Conservation (phyloP, 2,113 vertebrate species). For the Amphilophus citrinellus region DNA sequence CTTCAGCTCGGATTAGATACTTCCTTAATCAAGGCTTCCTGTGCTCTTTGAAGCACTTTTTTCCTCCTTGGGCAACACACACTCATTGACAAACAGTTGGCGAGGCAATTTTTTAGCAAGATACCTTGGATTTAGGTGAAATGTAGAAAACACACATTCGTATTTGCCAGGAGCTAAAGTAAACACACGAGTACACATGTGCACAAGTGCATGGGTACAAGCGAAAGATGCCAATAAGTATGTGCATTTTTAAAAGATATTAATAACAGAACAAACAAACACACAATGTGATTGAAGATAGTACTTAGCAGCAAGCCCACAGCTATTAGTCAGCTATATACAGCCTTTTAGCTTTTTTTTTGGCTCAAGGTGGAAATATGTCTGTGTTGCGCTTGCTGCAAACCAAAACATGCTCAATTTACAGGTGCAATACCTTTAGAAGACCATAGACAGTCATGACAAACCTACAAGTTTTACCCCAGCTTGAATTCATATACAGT, state of each 20-base stretch:
- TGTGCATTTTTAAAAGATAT: too few species aligned
- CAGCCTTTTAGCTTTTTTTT: neutral
- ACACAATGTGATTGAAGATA: neutral
- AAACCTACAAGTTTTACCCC: neutral
- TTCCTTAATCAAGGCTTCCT: constrained; percentile 48
- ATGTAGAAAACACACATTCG: neutral
- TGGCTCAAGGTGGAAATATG: neutral
- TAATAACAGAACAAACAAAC: neutral
- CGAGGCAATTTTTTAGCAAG: neutral
- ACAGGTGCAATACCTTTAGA: neutral
- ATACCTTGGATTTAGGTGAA: constrained; percentile 20
- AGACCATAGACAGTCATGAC: neutral
- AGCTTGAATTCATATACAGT: neutral
- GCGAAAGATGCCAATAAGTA: neutral
- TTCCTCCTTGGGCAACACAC: constrained; percentile 16
- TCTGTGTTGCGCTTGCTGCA: neutral
- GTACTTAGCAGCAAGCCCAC: too few species aligned
- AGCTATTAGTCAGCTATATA: too few species aligned
- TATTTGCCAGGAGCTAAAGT: neutral
- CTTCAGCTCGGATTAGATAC: constrained; percentile 59
- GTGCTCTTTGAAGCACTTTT: constrained; percentile 54
- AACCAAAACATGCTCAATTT: neutral
- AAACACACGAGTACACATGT: too few species aligned
- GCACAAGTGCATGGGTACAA: neutral
- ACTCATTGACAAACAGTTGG: neutral